Conservation (phyloP, 1,140 invertebrate genomes). For the Caenorhabditis tropicalis region DNA sequence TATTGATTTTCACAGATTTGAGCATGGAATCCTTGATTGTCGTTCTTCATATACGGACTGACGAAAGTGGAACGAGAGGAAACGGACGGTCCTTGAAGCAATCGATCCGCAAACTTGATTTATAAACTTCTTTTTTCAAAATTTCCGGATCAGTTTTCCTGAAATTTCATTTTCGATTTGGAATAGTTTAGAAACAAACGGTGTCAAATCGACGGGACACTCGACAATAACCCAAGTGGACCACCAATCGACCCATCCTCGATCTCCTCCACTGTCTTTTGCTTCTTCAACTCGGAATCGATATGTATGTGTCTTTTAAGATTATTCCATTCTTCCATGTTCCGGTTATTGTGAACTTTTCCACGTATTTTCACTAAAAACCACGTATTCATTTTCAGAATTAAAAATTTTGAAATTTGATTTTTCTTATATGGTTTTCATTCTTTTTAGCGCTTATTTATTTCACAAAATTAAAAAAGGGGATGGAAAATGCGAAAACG, state of each 20-base stretch:
- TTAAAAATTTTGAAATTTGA: no score
- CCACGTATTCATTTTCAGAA: no score
- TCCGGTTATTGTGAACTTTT: not conserved
- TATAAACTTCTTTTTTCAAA: not conserved
- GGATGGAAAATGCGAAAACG: no score
- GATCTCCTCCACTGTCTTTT: not conserved
- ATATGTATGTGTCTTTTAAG: not conserved
- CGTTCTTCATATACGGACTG: not conserved
- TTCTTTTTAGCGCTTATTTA: no score
- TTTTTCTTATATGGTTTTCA: no score
- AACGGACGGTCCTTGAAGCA: not conserved
- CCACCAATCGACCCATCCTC: constrained; percentile 1
- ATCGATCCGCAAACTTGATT: not conserved
- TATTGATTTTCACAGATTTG: not conserved
- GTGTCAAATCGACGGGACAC: not conserved
- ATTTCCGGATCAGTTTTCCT: not conserved
- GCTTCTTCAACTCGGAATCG: not conserved
- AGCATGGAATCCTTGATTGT: constrained; percentile 8
- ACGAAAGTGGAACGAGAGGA: not conserved
- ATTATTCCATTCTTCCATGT: not conserved
- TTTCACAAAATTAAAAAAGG: no score
- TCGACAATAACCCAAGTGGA: not conserved
- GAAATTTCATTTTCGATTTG: not conserved
- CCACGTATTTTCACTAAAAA: no score
- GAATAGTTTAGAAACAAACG: not conserved